A percentile compares a stretch with the other conserved stretches of the same genome.
Conservation (phyloP, 2,113 vertebrate genomes). For the Chrysemys picta region DNA sequence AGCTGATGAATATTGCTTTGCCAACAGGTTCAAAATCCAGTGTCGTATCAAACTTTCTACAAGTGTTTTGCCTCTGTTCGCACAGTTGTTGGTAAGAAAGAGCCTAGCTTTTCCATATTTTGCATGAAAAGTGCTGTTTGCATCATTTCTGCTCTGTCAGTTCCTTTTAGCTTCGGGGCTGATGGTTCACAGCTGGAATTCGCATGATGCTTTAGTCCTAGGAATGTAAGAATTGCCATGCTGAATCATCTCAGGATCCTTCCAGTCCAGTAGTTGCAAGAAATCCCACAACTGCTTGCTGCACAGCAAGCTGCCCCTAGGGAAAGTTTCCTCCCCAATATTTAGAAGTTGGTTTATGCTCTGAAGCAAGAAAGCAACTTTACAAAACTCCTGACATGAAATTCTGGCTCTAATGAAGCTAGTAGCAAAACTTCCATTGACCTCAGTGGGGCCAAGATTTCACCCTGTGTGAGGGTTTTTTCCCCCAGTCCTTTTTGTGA, state of each 20-base stretch:
- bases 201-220: background rate
- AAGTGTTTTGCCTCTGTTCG: conserved; percentile 68
- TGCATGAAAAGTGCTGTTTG: background rate
- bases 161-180: background rate
- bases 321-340: background rate
- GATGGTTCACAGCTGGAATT: background rate
- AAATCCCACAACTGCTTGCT: background rate
- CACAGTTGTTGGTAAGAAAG: conserved; percentile 82
- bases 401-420: background rate
- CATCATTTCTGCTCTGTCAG: fast-evolving
- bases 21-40: conserved; percentile 82
- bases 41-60: conserved; percentile 70
- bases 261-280: fast-evolving
- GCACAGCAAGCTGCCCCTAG: background rate
- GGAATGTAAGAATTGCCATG: fast-evolving
- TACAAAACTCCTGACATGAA: background rate
- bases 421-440: background rate
- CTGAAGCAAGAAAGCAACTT: background rate
- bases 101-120: fast-evolving
- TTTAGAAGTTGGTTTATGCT: background rate
- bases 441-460: background rate
- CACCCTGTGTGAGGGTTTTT: background rate
- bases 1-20: background rate
- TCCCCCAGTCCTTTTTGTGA: background rate
- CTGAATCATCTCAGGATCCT: background rate